Evolutionary conservation across 1,140 invertebrate species (phyloP).

Genomic region (Hetaerina americana): DNA sequence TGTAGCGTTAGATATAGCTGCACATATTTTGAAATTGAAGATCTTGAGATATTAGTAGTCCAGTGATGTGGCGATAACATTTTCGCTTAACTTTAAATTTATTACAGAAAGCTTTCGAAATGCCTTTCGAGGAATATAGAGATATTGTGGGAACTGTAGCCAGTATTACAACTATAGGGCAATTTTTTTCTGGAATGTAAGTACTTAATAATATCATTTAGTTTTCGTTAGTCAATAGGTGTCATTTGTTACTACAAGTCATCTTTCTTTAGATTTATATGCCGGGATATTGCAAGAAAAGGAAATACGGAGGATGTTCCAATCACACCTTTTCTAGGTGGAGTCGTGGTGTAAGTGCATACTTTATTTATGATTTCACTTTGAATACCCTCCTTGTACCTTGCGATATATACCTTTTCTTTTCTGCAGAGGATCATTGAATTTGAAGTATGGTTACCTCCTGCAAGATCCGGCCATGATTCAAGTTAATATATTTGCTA

Average conservation of each 20-base stretch:
- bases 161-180: constrained; percentile 42
- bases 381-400: neutral
- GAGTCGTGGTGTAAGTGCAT: constrained; percentile 55
- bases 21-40: too few relatives aligned
- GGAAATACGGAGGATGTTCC: constrained; percentile 43
- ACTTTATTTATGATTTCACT: too few relatives aligned
- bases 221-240: too few relatives aligned
- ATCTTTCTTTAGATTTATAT: constrained; percentile 43
- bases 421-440: constrained; percentile 53
- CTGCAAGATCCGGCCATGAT: constrained; percentile 57
- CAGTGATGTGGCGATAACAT: too few relatives aligned
- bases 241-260: too few relatives aligned
- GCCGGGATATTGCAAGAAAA: constrained; percentile 53
- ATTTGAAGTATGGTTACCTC: constrained; percentile 54
- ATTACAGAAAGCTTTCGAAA: too few relatives aligned
- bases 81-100: too few relatives aligned
- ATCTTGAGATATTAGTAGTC: too few relatives aligned
- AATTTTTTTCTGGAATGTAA: constrained; percentile 48
- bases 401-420: constrained; percentile 9
- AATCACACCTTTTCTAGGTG: constrained; percentile 55
- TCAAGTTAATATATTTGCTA: constrained; percentile 54
- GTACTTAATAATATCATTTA: constrained; percentile 19
- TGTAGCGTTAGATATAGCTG: too few relatives aligned
- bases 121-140: constrained; percentile 36
- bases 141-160: constrained; percentile 36